Evolutionary conservation across 2,113 vertebrate genomes (phyloP).

Genomic region (Chaenocephalus aceratus): DNA sequence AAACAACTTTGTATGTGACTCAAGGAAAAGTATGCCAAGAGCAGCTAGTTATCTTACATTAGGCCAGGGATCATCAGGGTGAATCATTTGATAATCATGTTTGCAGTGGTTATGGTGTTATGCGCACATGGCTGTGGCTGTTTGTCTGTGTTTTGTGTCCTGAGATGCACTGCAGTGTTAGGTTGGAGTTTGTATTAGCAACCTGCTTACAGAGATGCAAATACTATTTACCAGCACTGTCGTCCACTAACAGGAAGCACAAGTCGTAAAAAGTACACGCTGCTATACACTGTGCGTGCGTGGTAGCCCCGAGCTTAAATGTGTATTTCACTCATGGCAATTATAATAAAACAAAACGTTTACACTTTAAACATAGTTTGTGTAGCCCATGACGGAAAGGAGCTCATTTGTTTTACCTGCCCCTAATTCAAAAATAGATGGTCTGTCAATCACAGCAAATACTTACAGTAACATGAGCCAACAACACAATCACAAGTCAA

Average conservation of each 20-base stretch:
- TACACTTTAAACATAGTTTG: too few relatives aligned
- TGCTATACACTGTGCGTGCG: background rate
- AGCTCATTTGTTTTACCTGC: too few relatives aligned
- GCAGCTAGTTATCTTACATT: constrained; percentile 12
- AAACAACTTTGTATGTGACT: background rate
- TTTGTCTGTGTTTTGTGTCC: constrained; percentile 52
- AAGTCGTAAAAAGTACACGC: constrained; percentile 24
- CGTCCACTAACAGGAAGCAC: constrained; percentile 8
- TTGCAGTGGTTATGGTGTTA: background rate
- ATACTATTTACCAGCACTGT: constrained; percentile 16
- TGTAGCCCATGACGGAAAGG: too few relatives aligned
- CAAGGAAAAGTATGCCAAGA: background rate
- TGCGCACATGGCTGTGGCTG: constrained; percentile 8
- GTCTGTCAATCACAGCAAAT: too few relatives aligned
- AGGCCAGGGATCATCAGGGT: background rate
- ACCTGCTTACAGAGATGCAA: constrained; percentile 7
- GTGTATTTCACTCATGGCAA: too few relatives aligned
- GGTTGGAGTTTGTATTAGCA: background rate
- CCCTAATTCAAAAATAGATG: too few relatives aligned
- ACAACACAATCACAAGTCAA: too few relatives aligned
- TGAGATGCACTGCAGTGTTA: constrained; percentile 59
- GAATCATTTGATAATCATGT: background rate
- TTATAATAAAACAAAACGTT: too few relatives aligned
- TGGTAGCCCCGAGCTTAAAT: background rate
- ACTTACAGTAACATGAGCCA: too few relatives aligned